phyloP scores from a whole-genome alignment of 1,140 invertebrate genomes.

The Macrobrachium rosenbergii region DNA sequence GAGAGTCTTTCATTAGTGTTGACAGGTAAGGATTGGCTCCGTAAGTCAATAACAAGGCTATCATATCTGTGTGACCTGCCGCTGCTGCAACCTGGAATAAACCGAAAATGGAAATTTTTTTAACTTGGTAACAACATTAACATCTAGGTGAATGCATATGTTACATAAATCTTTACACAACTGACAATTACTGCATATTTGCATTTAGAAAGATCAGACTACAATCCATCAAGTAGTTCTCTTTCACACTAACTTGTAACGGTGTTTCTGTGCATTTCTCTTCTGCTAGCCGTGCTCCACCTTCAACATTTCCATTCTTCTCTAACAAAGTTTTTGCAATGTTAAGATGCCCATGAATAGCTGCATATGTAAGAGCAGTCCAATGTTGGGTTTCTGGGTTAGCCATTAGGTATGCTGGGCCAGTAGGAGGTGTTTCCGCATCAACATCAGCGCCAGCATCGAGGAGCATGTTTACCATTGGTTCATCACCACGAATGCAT shows the following conservation, averaged over 20 bases:
- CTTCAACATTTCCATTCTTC: conserved; percentile 86
- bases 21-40: conserved; percentile 89
- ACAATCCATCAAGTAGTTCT: too few relatives aligned
- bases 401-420: conserved; percentile 69
- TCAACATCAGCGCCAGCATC: conserved; percentile 85
- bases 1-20: conserved; percentile 83
- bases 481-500: conserved; percentile 83
- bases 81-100: conserved; percentile 78
- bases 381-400: conserved; percentile 83
- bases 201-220: too few relatives aligned
- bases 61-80: conserved; percentile 84
- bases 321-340: conserved; percentile 78
- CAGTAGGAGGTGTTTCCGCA: conserved; percentile 77
- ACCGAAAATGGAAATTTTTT: not conserved
- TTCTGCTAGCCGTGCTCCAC: conserved; percentile 83
- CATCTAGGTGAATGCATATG: too few relatives aligned
- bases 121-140: not conserved
- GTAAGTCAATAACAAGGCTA: conserved; percentile 82
- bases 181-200: too few relatives aligned
- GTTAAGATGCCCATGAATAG: conserved; percentile 73
- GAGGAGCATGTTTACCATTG: conserved; percentile 78
- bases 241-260: conserved; percentile 76
- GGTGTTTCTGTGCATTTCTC: conserved; percentile 89
- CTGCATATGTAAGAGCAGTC: conserved; percentile 82
- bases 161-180: too few relatives aligned